Evolutionary conservation across 1,140 invertebrate genomes (phyloP).

Genomic region (Oscheius sp.): DNA sequence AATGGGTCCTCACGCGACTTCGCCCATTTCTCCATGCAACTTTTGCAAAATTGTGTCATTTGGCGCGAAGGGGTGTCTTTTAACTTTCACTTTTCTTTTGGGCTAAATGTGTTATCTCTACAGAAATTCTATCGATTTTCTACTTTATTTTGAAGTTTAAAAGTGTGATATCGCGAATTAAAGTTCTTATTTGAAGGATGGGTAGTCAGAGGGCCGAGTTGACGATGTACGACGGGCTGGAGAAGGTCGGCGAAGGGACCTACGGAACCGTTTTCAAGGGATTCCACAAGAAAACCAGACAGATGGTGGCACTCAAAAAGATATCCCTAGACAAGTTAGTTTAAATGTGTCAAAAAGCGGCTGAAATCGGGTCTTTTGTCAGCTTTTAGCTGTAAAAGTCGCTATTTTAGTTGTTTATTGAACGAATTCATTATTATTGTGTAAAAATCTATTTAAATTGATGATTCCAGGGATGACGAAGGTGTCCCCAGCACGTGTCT

Average conservation of each 20-base stretch:
- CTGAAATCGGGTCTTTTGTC: no score
- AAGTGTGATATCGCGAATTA: no score
- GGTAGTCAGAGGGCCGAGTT: conserved; percentile 1
- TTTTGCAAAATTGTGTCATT: no score
- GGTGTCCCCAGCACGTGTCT: conserved; percentile 91
- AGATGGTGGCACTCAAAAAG: conserved; percentile 30
- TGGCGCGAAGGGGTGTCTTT: no score
- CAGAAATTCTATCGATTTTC: no score
- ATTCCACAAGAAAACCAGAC: conserved; percentile 1
- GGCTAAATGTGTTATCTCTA: no score
- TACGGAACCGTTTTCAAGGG: conserved; percentile 91
- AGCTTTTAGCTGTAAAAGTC: no score
- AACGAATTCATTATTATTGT: conserved; percentile 13
- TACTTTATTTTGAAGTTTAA: no score
- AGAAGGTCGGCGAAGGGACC: conserved; percentile 88
- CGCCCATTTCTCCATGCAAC: no score
- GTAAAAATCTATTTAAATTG: conserved; percentile 27
- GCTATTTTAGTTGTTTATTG: neutral
- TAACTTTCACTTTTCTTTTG: no score
- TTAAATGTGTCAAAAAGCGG: neutral
- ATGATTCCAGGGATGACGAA: conserved; percentile 65
- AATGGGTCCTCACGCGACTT: no score
- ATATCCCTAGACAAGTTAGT: conserved; percentile 11
- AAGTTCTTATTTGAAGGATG: no score
- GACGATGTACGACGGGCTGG: conserved; percentile 65